Evolutionary conservation across 2,113 vertebrate genomes (phyloP).

Genomic region (Seriola rivoliana): DNA sequence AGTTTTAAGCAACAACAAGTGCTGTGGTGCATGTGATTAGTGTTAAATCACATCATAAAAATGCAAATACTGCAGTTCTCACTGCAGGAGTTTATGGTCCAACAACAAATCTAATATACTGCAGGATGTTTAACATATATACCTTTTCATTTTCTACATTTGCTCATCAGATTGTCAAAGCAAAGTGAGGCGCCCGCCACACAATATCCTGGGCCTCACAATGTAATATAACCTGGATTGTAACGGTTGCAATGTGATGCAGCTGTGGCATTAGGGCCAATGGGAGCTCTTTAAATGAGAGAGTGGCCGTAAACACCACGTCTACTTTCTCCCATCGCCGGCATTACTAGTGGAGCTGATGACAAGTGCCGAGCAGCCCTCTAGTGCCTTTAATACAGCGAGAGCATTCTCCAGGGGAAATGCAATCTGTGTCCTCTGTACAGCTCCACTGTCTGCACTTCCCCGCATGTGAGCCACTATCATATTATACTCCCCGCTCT

Average conservation of each 20-base stretch:
- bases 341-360: conserved; percentile 66
- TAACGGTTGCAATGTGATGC: conserved; percentile 44
- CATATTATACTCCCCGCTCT: conserved; percentile 70
- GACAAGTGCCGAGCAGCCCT: conserved; percentile 72
- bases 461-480: conserved; percentile 68
- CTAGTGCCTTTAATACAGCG: conserved; percentile 76
- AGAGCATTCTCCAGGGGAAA: conserved; percentile 71
- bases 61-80: conserved; percentile 52
- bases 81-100: conserved; percentile 34
- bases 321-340: conserved; percentile 44
- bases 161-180: conserved; percentile 47
- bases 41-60: conserved; percentile 44
- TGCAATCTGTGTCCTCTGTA: conserved; percentile 77
- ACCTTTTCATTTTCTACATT: conserved; percentile 59
- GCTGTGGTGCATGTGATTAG: conserved; percentile 13
- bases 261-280: conserved; percentile 66
- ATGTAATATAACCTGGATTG: conserved; percentile 67
- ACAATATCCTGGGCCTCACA: conserved; percentile 61
- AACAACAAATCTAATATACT: conserved; percentile 51
- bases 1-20: conserved; percentile 12
- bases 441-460: conserved; percentile 76
- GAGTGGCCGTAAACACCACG: conserved; percentile 72
- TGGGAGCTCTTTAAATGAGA: conserved; percentile 76
- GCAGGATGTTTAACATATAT: conserved; percentile 58
- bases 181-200: conserved; percentile 30